phyloP scores from a whole-genome alignment of 2,797 vertebrate species.

The Gadopsis marmoratus region DNA sequence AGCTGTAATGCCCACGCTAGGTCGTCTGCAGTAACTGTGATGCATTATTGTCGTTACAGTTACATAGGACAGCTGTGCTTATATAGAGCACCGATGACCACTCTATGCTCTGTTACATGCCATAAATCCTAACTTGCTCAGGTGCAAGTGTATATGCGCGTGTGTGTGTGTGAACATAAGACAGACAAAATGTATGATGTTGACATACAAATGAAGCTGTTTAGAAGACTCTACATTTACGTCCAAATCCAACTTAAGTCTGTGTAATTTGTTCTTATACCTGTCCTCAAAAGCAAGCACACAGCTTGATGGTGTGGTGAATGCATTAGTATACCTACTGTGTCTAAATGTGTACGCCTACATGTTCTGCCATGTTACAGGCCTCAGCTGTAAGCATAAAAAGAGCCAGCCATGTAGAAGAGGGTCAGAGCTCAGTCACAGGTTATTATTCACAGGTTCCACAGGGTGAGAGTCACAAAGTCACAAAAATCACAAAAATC shows the following conservation, averaged over 20 bases:
- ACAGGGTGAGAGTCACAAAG: neutral
- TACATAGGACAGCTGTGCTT: slow-evolving; percentile 57
- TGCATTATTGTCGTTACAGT: slow-evolving; percentile 64
- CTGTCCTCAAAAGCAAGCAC: slow-evolving; percentile 32
- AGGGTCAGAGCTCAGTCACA: slow-evolving; percentile 44
- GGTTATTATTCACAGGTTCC: slow-evolving; percentile 31
- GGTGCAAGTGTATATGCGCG: slow-evolving; percentile 18
- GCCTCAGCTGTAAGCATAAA: slow-evolving; percentile 62
- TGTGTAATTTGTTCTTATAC: slow-evolving; percentile 22
- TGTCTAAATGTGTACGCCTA: slow-evolving; percentile 32
- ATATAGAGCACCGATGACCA: slow-evolving; percentile 61
- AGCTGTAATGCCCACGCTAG: slow-evolving; percentile 23
- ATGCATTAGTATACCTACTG: slow-evolving; percentile 16
- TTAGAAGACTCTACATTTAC: slow-evolving; percentile 34
- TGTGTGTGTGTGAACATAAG: slow-evolving; percentile 4
- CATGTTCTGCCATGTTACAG: slow-evolving; percentile 19
- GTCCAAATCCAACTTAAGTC: slow-evolving; percentile 10
- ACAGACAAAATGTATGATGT: slow-evolving; percentile 5
- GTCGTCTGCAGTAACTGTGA: slow-evolving; percentile 56
- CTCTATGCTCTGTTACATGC: slow-evolving; percentile 54
- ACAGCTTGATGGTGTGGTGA: slow-evolving; percentile 19
- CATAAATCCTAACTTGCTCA: slow-evolving; percentile 62
- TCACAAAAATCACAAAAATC: slow-evolving; percentile 3
- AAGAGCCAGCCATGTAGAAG: slow-evolving; percentile 53
- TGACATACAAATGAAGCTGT: slow-evolving; percentile 4